Evolutionary conservation across 2,797 vertebrate species (phyloP).

Genomic region (Danio jaintianensis): DNA sequence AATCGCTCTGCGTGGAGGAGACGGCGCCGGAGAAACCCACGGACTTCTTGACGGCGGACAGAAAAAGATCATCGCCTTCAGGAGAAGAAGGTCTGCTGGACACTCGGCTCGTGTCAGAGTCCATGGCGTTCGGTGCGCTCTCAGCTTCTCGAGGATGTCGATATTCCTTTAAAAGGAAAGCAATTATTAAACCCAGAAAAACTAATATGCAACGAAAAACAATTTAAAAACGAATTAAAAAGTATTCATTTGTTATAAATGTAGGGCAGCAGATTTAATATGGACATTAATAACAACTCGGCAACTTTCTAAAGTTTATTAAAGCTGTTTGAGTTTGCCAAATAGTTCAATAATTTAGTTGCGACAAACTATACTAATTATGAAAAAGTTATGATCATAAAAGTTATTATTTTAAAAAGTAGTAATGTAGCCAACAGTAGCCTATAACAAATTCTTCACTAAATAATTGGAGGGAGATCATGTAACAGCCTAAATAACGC

Average conservation of each 20-base stretch:
- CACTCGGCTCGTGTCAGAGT: constrained; percentile 93
- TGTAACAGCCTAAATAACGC: not conserved
- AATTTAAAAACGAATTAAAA: not conserved
- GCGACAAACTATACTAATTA: not conserved
- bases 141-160: constrained; percentile 57
- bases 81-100: constrained; percentile 96
- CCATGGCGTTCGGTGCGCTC: constrained; percentile 77
- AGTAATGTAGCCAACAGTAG: not conserved
- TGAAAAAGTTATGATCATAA: not conserved
- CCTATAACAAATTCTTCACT: not conserved
- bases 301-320: not conserved
- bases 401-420: too few species aligned
- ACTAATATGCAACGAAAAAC: not conserved
- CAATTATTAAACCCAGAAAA: not conserved
- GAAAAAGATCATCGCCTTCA: constrained; percentile 91
- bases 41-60: constrained; percentile 85
- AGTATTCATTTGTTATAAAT: not conserved
- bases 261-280: not conserved
- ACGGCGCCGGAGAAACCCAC: constrained; percentile 87
- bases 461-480: not conserved
- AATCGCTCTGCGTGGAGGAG: constrained; percentile 93
- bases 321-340: not conserved
- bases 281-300: not conserved
- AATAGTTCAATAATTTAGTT: not conserved
- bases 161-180: constrained; percentile 9